phyloP scores from a whole-genome alignment of 2,888 invertebrate species.

The Tiphia femorata region DNA sequence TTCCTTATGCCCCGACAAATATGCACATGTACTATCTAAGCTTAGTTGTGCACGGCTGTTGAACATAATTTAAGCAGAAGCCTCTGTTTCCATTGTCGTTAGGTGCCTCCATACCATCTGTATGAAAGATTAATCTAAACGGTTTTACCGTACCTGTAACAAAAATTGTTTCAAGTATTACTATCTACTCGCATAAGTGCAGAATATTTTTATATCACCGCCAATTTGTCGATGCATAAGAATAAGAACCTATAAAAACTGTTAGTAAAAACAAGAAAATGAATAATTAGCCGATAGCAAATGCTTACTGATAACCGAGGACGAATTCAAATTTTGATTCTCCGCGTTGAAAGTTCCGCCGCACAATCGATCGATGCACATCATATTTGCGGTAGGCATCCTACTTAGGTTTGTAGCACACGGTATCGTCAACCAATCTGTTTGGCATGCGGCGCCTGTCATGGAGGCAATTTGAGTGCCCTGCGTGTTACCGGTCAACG shows the following conservation, averaged over 20 bases:
- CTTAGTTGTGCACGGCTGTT: constrained; percentile 84
- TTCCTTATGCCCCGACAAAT: neutral
- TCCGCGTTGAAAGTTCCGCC: constrained; percentile 86
- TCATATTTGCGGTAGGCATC: constrained; percentile 71
- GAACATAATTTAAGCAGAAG: constrained; percentile 86
- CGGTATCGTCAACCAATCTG: constrained; percentile 85
- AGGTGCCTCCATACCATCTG: constrained; percentile 83
- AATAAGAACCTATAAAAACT: neutral
- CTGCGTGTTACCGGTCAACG: constrained; percentile 83
- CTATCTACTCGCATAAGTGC: neutral
- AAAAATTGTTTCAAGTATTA: neutral
- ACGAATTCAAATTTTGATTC: constrained; percentile 71
- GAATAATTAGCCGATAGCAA: neutral
- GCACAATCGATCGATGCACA: constrained; percentile 85
- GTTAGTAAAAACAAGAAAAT: neutral
- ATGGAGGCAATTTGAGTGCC: constrained; percentile 76
- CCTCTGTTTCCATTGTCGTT: constrained; percentile 82
- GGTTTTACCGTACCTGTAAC: constrained; percentile 84
- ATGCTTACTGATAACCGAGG: constrained; percentile 80
- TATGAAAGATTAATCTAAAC: constrained; percentile 83
- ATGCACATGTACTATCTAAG: too few relatives aligned
- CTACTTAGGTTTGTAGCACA: constrained; percentile 81
- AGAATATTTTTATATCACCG: too few relatives aligned
- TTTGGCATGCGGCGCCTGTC: constrained; percentile 79
- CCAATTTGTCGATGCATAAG: too few relatives aligned